Evolutionary conservation across 1,140 invertebrate genomes (phyloP), one percentile per base, ranked within the genome.

Genomic region (Campoletis sonorensis): DNA sequence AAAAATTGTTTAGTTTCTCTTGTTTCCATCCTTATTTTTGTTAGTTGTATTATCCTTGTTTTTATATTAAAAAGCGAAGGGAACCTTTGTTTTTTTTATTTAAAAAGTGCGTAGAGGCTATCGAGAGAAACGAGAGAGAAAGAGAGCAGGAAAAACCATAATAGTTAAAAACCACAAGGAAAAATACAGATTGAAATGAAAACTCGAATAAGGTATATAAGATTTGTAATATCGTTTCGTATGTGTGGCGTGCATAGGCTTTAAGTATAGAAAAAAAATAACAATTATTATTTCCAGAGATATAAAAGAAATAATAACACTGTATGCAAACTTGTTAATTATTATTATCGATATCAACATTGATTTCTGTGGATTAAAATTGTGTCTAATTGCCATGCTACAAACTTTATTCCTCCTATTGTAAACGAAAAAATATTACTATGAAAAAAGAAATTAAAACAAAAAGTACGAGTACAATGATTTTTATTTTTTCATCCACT

Each of bases 371-470:
- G 73, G 79, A 86, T 86, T 77, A 84, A 15, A 79, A 84, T 84
- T 86, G 83, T 84, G 83, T 86, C 83, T 86, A 84, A 88, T 84
- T 86, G 87, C 84, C 87, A 86, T 88, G 88, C 84, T 85, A 82
- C 82, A 84, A 83, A 86, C 81, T 89, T 87, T 87, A 89, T 89
- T 89, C 87, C 84, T 88, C 83, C 84, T 88, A 87, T 84, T 88
- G 85, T 88, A 89, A 67, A 87, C 83, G 80, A 79, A 87, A 83
- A 88, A 85, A 67, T 67, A 67, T 67, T 88, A 89, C 86, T 86
- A 87, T 84, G 83, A 86, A 83, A 85, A 86, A 82, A 87, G 81
- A 86, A 87, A 89, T 87, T 58, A n/a, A 58, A 67, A 88, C 80
- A 80, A 83, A 26, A 75, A 75, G 58, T 75, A 58, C 13, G 54